Evolutionary conservation across 1,140 invertebrate genomes (phyloP).

Genomic region (Trachymyrmex cornetzi): DNA sequence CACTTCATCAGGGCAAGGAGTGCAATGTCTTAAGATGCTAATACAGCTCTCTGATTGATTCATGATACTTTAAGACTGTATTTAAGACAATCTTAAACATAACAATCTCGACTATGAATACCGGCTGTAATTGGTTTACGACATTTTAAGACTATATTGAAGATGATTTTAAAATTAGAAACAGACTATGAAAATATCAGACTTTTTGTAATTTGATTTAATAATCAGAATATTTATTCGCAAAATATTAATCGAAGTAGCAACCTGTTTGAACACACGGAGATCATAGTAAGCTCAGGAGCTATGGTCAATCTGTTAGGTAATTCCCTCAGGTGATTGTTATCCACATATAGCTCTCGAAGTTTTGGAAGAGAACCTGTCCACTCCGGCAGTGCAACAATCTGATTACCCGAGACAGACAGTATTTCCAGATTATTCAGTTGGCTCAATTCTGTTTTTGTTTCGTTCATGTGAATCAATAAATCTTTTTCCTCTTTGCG

Average conservation of each 20-base stretch:
- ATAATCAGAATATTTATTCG: slow-evolving; percentile 13
- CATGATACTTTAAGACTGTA: too few relatives aligned
- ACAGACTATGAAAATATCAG: neutral
- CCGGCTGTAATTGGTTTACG: too few relatives aligned
- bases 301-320: slow-evolving; percentile 81
- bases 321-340: slow-evolving; percentile 80
- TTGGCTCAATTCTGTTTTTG: slow-evolving; percentile 74
- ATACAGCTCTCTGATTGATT: too few relatives aligned
- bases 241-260: slow-evolving; percentile 28
- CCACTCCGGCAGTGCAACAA: slow-evolving; percentile 81
- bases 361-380: slow-evolving; percentile 79
- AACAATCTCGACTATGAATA: too few relatives aligned
- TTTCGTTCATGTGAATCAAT: slow-evolving; percentile 34
- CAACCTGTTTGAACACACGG: slow-evolving; percentile 81
- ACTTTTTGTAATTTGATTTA: slow-evolving; percentile 17
- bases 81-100: too few relatives aligned
- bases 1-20: too few relatives aligned
- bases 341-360: slow-evolving; percentile 78
- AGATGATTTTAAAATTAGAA: too few relatives aligned
- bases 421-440: slow-evolving; percentile 77
- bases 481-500: slow-evolving; percentile 13
- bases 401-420: slow-evolving; percentile 78
- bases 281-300: slow-evolving; percentile 75
- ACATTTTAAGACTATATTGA: too few relatives aligned
- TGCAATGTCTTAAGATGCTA: too few relatives aligned